Percentiles rank a stretch among this genome's conserved stretches.
These are phyloP conservation scores for Epirrhoe alternata DNA, from an alignment of 2,888 invertebrate species.

Conservation along the genomic window DNA sequence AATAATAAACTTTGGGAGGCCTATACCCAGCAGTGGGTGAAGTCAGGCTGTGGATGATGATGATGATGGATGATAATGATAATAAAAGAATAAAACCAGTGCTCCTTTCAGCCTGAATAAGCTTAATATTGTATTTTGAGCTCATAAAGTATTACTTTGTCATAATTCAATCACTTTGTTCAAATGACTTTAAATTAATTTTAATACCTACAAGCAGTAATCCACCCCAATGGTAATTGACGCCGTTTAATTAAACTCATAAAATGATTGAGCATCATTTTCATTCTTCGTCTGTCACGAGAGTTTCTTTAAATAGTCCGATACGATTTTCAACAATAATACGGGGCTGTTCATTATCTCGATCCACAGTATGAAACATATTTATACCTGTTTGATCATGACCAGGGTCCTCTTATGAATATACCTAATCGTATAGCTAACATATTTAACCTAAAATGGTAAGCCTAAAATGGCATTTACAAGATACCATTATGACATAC, in stretches of 20 bases:
- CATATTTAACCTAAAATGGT: too few relatives aligned
- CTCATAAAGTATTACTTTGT: neutral
- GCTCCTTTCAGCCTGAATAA: neutral
- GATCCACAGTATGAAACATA: too few relatives aligned
- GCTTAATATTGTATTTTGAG: neutral
- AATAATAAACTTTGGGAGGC: too few relatives aligned
- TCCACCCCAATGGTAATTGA: slow-evolving; percentile 14
- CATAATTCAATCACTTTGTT: slow-evolving; percentile 2
- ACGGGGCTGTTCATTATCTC: neutral
- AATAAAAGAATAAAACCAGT: neutral
- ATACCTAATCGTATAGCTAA: too few relatives aligned
- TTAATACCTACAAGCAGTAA: slow-evolving; percentile 23
- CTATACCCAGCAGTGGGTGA: too few relatives aligned
- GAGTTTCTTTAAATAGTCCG: neutral
- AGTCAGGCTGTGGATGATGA: too few relatives aligned
- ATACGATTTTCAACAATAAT: slow-evolving; percentile 5
- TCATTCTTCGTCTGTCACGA: slow-evolving; percentile 27
- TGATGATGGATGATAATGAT: too few relatives aligned
- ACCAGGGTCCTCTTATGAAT: too few relatives aligned
- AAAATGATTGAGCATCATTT: slow-evolving; percentile 34
- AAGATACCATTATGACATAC: too few relatives aligned
- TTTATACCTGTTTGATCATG: too few relatives aligned
- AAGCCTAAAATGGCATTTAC: too few relatives aligned
- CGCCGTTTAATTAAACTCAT: slow-evolving; percentile 33
- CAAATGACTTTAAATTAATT: slow-evolving; percentile 25